These are phyloP conservation scores for Syngnathus typhle DNA, from an alignment of 2,113 vertebrate genomes.

Conservation along the genomic window DNA sequence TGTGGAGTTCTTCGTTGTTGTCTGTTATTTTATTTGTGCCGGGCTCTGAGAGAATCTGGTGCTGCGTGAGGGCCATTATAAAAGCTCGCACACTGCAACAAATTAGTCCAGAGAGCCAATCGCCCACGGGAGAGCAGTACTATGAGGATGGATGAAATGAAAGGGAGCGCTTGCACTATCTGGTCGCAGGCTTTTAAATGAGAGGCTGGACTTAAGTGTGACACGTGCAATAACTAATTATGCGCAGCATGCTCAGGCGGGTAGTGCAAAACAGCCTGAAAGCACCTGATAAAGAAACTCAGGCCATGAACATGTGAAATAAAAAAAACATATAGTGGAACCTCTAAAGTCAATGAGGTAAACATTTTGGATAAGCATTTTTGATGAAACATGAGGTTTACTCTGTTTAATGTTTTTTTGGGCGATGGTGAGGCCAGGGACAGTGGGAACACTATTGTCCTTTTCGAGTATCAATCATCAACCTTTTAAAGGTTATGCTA, in stretches of 20 bases:
- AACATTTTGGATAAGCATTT: too few species aligned
- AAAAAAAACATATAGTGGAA: neutral
- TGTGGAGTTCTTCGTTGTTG: neutral
- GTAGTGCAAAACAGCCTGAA: constrained; percentile 12
- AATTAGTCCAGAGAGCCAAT: constrained; percentile 44
- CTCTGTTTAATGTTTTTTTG: too few species aligned
- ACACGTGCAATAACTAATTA: constrained; percentile 50
- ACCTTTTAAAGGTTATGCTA: too few species aligned
- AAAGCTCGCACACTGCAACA: constrained; percentile 47
- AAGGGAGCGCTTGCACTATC: constrained; percentile 37
- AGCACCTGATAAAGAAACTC: constrained; percentile 3
- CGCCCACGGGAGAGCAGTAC: constrained; percentile 19
- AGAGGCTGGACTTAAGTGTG: constrained; percentile 40
- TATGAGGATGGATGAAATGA: constrained; percentile 43
- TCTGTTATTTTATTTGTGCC: neutral
- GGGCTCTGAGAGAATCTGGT: constrained; percentile 46
- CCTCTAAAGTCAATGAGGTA: too few species aligned
- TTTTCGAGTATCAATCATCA: too few species aligned
- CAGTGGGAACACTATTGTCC: too few species aligned
- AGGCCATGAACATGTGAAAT: neutral
- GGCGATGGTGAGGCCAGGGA: too few species aligned
- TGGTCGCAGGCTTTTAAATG: constrained; percentile 51
- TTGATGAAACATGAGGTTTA: too few species aligned
- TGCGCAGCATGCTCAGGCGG: constrained; percentile 18
- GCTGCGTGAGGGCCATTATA: constrained; percentile 31